Percentiles rank a stretch among this genome's conserved stretches.
Evolutionary conservation across 2,888 invertebrate species (phyloP).

Genomic region (Choreutis nemorana): DNA sequence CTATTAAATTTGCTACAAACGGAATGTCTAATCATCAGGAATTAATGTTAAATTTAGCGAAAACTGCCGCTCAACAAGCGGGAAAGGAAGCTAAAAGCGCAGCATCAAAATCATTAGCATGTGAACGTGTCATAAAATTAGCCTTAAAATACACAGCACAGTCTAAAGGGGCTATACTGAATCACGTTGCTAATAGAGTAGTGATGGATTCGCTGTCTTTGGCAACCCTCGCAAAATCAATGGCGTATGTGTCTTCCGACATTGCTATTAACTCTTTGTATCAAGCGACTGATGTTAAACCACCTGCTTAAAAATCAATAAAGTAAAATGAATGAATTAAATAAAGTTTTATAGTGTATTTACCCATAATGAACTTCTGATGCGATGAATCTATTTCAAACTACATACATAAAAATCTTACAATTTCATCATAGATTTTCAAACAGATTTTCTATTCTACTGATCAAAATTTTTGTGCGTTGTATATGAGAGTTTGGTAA

Average conservation of each 20-base stretch:
- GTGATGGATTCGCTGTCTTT: constrained; percentile 54
- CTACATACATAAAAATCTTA: too few relatives aligned
- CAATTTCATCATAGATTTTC: too few relatives aligned
- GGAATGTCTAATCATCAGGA: constrained; percentile 57
- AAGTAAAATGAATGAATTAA: too few relatives aligned
- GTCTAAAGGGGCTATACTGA: constrained; percentile 47
- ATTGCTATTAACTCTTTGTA: constrained; percentile 58
- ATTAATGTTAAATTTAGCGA: constrained; percentile 58
- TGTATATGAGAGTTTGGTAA: too few relatives aligned
- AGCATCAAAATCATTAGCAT: constrained; percentile 45
- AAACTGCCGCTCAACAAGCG: constrained; percentile 57
- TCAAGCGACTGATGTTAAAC: constrained; percentile 52
- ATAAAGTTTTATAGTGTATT: too few relatives aligned
- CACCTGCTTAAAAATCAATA: constrained; percentile 25
- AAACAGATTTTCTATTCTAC: too few relatives aligned
- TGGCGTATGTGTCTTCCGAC: constrained; percentile 56
- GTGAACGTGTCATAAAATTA: constrained; percentile 48
- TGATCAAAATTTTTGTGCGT: too few relatives aligned
- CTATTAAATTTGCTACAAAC: constrained; percentile 47
- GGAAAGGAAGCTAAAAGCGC: constrained; percentile 58
- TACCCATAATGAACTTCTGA: too few relatives aligned
- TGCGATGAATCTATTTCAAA: too few relatives aligned
- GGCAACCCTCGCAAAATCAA: constrained; percentile 51
- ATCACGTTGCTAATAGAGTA: constrained; percentile 54
- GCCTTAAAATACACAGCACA: constrained; percentile 55